phyloP scores from a whole-genome alignment of 2,113 vertebrate species.

The Epinephelus cyanopodus region DNA sequence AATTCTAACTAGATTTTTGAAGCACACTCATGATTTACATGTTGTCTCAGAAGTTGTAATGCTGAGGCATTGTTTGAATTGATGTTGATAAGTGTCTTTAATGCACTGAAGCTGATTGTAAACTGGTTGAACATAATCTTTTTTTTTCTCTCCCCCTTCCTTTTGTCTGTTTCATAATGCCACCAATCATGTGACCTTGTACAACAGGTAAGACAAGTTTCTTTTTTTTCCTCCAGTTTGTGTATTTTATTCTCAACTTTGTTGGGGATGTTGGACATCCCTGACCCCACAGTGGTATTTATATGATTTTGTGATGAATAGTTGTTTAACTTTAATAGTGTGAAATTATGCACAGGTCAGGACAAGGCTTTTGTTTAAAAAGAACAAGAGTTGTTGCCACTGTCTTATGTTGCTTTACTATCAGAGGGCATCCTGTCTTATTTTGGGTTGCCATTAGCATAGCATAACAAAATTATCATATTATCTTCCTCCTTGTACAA shows the following conservation, averaged over 20 bases:
- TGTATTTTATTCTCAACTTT: neutral
- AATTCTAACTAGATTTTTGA: conserved; percentile 10
- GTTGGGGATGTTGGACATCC: no score
- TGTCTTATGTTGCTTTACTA: neutral
- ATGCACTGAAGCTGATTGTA: neutral
- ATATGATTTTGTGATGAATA: neutral
- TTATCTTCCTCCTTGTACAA: conserved; percentile 2
- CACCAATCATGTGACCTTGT: conserved; percentile 18
- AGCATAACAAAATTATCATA: neutral
- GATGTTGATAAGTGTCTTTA: conserved; percentile 31
- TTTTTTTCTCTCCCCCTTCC: conserved; percentile 37
- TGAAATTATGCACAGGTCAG: neutral
- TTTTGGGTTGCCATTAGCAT: neutral
- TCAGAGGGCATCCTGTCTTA: neutral
- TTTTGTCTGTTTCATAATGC: conserved; percentile 23
- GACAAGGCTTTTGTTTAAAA: neutral
- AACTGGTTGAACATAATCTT: conserved; percentile 45
- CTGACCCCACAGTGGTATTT: neutral
- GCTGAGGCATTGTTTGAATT: conserved; percentile 2
- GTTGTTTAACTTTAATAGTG: no score
- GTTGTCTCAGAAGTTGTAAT: conserved; percentile 21
- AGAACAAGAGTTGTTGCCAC: neutral
- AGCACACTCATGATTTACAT: conserved; percentile 11
- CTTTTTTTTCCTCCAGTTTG: neutral
- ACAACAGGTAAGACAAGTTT: conserved; percentile 69